Evolutionary conservation across 2,888 invertebrate genomes (phyloP), one percentile per base, ranked within the genome.

Genomic region (Drosophila monieri): DNA sequence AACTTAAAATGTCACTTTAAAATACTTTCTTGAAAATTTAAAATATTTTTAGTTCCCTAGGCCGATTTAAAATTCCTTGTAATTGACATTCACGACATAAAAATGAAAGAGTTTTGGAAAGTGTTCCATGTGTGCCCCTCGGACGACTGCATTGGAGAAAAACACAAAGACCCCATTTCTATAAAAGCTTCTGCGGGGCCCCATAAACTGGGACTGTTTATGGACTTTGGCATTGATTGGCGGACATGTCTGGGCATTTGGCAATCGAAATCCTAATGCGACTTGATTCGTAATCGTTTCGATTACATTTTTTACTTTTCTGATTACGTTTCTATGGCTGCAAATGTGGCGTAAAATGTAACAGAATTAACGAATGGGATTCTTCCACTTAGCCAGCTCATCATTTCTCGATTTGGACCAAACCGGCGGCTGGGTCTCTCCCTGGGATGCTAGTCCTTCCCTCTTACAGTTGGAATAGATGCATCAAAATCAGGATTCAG

Each of bases 141-240:
- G 39, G 39, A 48, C 35, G 43, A 55, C 41, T 68, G 68, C 77
- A 70, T 68, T 78, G 71, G 68, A 60, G 37, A 75, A 67, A 43
- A 49, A 43, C 44, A 60, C 44, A 58, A 43, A 62, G 61, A 62
- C 71, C 54, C 30, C 66, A 66, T 65, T 65, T 66, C 68, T 71
- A 62, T 65, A 71, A 65, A 76, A 70, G 46, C 61, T 61, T 60
- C 59, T 27, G 35, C 23, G 35, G 27, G 30, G 49, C 69, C 39
- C 75, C 75, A 84, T 80, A 80, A 80, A 69, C 47, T 67, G 52
- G 12, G 70, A 65, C 73, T 74, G 77, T 75, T 80, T 74, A 78
- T 78, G 51, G 61, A 62, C 62, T 44, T 70, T 64, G 71, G 56
- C 57, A 53, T 64, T 64, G 56, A 64, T 70, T 69, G 62, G 56